Evolutionary conservation across 2,113 vertebrate genomes (phyloP).

Genomic region (Chamaea fasciata): DNA sequence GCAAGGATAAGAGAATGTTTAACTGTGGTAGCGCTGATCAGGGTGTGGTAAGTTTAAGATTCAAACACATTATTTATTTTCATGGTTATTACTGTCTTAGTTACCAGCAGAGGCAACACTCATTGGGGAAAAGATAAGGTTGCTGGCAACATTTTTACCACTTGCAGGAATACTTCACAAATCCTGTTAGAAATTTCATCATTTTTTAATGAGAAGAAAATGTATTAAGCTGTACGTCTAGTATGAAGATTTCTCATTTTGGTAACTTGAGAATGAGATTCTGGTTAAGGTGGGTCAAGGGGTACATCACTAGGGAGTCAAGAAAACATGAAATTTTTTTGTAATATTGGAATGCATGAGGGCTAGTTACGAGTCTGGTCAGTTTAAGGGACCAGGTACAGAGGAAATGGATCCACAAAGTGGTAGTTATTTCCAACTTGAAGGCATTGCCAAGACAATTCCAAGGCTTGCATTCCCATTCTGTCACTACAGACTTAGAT

Average conservation of each 20-base stretch:
- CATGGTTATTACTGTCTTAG: neutral
- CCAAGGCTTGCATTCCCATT: neutral
- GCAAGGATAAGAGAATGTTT: neutral
- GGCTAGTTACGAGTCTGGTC: neutral
- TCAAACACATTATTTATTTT: neutral
- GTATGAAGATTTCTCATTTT: neutral
- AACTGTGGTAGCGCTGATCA: neutral
- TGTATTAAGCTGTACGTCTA: neutral
- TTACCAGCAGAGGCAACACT: neutral
- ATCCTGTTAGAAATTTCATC: neutral
- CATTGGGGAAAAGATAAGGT: neutral
- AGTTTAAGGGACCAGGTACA: neutral
- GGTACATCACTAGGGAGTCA: neutral
- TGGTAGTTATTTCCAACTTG: neutral
- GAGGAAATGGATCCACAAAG: neutral
- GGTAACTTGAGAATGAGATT: neutral
- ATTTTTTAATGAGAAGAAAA: neutral
- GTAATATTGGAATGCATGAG: neutral
- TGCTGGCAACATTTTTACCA: neutral
- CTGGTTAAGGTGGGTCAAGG: neutral
- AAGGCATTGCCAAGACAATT: neutral
- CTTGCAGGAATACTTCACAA: neutral
- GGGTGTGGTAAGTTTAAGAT: neutral
- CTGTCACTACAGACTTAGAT: neutral
- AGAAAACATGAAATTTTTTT: neutral